Evolutionary conservation across 2,797 vertebrate genomes (phyloP), one percentile per base, ranked within the genome.

Genomic region (Gallinago solitaria): DNA sequence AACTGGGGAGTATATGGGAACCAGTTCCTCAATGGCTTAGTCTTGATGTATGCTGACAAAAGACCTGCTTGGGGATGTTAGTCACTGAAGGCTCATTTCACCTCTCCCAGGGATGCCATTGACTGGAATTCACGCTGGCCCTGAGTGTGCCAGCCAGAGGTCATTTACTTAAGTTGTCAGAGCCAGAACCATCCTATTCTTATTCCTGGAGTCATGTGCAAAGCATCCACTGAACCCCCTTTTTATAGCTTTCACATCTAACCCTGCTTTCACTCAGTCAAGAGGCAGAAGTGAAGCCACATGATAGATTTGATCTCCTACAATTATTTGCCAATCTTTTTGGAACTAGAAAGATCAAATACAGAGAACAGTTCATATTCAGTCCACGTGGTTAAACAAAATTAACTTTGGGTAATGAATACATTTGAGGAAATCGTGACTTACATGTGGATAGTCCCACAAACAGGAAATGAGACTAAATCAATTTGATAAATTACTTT

Each of bases 381-480:
- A 79, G 76, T 70, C 57, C 65, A 83, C 63, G 25, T 13, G 20
- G 25, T 81, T 92, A 81, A 95, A 88, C 71, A 84, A 80, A 92
- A 94, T 88, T 94, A 93, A 88, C 87, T 86, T 67, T 65, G 57
- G 35, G 48, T 85, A 87, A 77, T 71, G 71, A 93, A 96, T 83
- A 77, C 20, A 35, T 91, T 67, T 81, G 74, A 95, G 73, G 84
- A 96, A 92, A 83, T 79, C 7, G 1, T 95, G 92, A 76, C 79
- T 93, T 93, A 63, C 67, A n/a, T 90, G 27, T 4, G 33, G 37
- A 75, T 86, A 65, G 16, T 79, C 51, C 79, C 61, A 89, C 74
- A 89, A 92, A 95, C 81, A 95, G 85, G 92, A 96, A 95, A 94
- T 77, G 37, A 87, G 39, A 37, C 87, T 86, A 93, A 86, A 95